These are phyloP conservation scores for Sceloporus tristichus DNA, from an alignment of 2,113 vertebrate species.

Conservation along the genomic window DNA sequence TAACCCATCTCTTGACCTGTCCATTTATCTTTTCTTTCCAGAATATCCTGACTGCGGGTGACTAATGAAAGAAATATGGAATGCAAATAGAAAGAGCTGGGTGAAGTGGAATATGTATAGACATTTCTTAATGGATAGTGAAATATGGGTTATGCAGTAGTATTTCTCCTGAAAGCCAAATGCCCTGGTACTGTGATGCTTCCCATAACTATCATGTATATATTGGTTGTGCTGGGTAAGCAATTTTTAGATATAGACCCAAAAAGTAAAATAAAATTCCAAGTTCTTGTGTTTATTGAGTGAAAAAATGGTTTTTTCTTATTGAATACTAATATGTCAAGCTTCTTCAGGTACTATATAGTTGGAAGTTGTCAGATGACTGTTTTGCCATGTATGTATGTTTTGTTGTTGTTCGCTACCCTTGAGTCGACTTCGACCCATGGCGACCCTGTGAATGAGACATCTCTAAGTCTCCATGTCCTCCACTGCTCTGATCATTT, in stretches of 20 bases:
- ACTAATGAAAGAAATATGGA: slow-evolving; percentile 68
- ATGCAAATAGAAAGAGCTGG: slow-evolving; percentile 51
- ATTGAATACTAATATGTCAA: no score
- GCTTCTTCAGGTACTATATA: no score
- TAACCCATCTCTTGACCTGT: slow-evolving; percentile 70
- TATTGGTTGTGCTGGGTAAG: not conserved
- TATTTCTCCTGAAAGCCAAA: slow-evolving; percentile 35
- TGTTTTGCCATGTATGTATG: not conserved
- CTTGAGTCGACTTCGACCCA: no score
- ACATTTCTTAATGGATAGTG: slow-evolving; percentile 31
- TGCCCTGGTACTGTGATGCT: not conserved
- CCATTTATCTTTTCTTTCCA: slow-evolving; percentile 68
- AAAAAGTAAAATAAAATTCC: no score
- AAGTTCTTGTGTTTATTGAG: no score
- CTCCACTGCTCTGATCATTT: no score
- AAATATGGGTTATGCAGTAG: slow-evolving; percentile 27
- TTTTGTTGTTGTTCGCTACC: no score
- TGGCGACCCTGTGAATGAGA: no score
- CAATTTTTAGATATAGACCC: no score
- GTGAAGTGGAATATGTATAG: slow-evolving; percentile 34
- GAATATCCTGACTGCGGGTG: slow-evolving; percentile 66
- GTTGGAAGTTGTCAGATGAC: no score
- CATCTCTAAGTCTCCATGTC: no score
- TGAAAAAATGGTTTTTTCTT: no score
- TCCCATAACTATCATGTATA: not conserved